Evolutionary conservation across 64 coral and sea anemone genomes (phyloP), one percentile per base, ranked within the genome.

Genomic region (Stylophora pistillata): DNA sequence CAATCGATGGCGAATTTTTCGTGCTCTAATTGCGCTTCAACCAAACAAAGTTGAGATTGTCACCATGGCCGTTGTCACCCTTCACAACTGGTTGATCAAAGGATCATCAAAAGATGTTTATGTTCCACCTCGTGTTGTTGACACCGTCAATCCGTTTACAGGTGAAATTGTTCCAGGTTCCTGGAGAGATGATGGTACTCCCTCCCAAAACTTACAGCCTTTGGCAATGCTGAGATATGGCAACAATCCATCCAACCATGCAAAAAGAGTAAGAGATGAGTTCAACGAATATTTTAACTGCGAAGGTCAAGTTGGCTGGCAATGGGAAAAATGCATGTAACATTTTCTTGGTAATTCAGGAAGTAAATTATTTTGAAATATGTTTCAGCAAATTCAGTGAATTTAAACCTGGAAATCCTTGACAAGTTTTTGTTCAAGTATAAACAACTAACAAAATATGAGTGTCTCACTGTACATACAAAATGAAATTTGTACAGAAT

Each of bases 41-140:
- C 90, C 84, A 71, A 85, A 87, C 27, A 92, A 87, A 77, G 90
- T 85, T 33, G 56, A 75, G 20, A 79, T 87, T 65, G 65, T 80
- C 52, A 74, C 86, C 53, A 65, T 87, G 74, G 90, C 90, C 27
- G 59, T 73, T 41, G 32, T 83, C 23, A 61, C 66, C 12, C 87
- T 83, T 55, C 86, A 94, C 71, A 94, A 89, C 78, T 85, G 52
- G 41, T 86, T 94, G 55, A 34, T 78, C 73, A 94, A 84, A 31
- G 58, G 55, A 33, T 78, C 71, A 84, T 32, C 30, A 27, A 77
- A 72, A 57, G 55, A 78, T 56, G 25, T 17, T 13, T 85, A 94
- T 70, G 62, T n/a, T 63, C 87, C 92, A 78, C 60, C 71, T 68
- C 20, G 81, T 29, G 29, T 75, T 68, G 21, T 90, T 56, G 92